Conservation (phyloP, 1,140 invertebrate species). For the Drosophila elegans region DNA sequence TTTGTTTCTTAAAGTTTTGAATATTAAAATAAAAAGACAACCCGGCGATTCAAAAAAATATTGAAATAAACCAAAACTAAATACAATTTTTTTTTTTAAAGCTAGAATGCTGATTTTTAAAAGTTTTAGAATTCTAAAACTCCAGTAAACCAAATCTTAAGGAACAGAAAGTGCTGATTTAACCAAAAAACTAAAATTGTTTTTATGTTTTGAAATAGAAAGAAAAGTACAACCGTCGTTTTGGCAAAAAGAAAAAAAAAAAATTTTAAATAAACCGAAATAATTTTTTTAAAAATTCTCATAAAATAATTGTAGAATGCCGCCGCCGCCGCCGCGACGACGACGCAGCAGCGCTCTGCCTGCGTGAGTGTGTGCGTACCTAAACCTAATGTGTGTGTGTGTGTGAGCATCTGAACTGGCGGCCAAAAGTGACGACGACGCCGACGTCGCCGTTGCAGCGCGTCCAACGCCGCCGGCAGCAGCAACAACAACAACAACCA, state of each 20-base stretch:
- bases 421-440: slow-evolving; percentile 76
- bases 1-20: too few species aligned
- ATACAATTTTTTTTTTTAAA: too few species aligned
- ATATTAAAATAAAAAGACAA: too few species aligned
- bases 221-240: slow-evolving; percentile 24
- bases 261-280: not conserved
- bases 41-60: too few species aligned
- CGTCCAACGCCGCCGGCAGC: slow-evolving; percentile 43
- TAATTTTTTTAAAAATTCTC: slow-evolving; percentile 20
- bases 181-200: too few species aligned
- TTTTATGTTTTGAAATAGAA: too few species aligned
- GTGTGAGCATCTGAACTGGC: slow-evolving; percentile 70
- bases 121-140: too few species aligned
- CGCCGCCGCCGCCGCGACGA: slow-evolving; percentile 44
- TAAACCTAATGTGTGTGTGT: slow-evolving; percentile 35
- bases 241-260: slow-evolving; percentile 40
- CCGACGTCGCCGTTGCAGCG: slow-evolving; percentile 60
- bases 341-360: slow-evolving; percentile 65
- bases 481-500: slow-evolving; percentile 37
- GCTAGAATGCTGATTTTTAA: too few species aligned
- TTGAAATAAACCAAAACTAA: too few species aligned
- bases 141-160: too few species aligned
- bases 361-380: slow-evolving; percentile 58
- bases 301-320: slow-evolving; percentile 63
- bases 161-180: too few species aligned